Percentiles rank a stretch among this genome's conserved stretches.
Evolutionary conservation across 2,113 vertebrate species (phyloP).

Genomic region (Heteronetta atricapilla): DNA sequence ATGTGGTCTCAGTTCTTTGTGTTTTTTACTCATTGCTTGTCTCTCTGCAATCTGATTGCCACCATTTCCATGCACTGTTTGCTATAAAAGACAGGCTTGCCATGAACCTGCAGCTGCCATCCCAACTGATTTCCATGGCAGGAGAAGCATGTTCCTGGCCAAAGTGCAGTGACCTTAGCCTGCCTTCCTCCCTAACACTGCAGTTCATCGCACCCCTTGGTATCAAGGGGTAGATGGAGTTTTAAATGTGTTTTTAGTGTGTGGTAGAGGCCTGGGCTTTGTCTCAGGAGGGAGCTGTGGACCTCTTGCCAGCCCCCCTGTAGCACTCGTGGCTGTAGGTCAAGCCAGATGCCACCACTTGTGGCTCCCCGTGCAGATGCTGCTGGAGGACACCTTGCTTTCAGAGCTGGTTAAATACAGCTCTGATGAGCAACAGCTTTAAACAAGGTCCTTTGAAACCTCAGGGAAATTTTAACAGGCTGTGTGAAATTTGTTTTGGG

Average conservation of each 20-base stretch:
- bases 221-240: neutral
- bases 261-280: neutral
- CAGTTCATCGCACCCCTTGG: rapidly evolving
- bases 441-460: neutral
- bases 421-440: neutral
- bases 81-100: neutral
- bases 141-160: neutral
- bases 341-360: neutral
- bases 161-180: neutral
- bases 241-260: neutral
- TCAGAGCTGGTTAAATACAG: neutral
- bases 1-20: neutral
- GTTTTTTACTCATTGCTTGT: neutral
- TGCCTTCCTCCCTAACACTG: neutral
- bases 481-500: neutral
- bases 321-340: rapidly evolving
- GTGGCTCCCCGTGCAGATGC: neutral
- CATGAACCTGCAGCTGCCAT: neutral
- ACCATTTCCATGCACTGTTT: neutral
- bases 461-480: neutral
- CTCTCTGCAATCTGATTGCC: neutral
- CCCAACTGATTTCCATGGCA: neutral
- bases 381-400: neutral
- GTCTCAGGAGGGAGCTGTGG: neutral
- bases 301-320: neutral